Evolutionary conservation across 2,888 invertebrate species (phyloP).

Genomic region (Aplocera efformata): DNA sequence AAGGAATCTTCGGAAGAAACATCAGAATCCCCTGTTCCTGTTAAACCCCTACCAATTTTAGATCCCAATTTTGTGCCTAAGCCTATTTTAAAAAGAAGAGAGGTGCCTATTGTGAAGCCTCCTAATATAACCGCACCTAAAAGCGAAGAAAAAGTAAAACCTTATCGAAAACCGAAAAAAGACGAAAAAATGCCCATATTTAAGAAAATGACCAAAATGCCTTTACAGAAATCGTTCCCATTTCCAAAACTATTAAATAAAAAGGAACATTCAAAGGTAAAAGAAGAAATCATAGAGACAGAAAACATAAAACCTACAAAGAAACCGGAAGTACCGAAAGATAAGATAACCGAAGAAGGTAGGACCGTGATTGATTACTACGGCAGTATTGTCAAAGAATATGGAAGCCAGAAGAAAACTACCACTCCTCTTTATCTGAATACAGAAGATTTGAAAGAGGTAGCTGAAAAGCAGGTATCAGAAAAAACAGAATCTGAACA

Average conservation of each 20-base stretch:
- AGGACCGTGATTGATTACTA: slow-evolving; percentile 89
- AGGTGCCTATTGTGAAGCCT: slow-evolving; percentile 41
- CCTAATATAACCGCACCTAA: slow-evolving; percentile 27
- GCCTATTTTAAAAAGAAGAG: slow-evolving; percentile 86
- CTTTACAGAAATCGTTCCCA: slow-evolving; percentile 56
- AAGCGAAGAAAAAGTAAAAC: slow-evolving; percentile 37
- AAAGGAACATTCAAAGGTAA: slow-evolving; percentile 53
- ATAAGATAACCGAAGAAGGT: slow-evolving; percentile 82
- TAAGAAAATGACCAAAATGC: slow-evolving; percentile 69
- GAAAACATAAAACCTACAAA: slow-evolving; percentile 34
- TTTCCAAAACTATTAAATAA: slow-evolving; percentile 62
- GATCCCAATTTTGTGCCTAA: slow-evolving; percentile 88
- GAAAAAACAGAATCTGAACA: slow-evolving; percentile 37
- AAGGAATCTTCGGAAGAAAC: slow-evolving; percentile 50
- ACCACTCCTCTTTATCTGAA: slow-evolving; percentile 80
- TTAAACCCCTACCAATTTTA: slow-evolving; percentile 82
- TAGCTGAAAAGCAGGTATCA: slow-evolving; percentile 74
- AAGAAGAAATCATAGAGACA: slow-evolving; percentile 28
- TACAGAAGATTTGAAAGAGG: slow-evolving; percentile 82
- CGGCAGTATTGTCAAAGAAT: slow-evolving; percentile 88
- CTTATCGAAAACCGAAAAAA: slow-evolving; percentile 47
- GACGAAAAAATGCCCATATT: slow-evolving; percentile 62
- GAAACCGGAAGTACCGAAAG: slow-evolving; percentile 44
- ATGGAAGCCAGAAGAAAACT: slow-evolving; percentile 77
- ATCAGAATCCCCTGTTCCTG: slow-evolving; percentile 78